phyloP scores from a whole-genome alignment of 2,797 vertebrate species.

The Cossypha niveicapilla region DNA sequence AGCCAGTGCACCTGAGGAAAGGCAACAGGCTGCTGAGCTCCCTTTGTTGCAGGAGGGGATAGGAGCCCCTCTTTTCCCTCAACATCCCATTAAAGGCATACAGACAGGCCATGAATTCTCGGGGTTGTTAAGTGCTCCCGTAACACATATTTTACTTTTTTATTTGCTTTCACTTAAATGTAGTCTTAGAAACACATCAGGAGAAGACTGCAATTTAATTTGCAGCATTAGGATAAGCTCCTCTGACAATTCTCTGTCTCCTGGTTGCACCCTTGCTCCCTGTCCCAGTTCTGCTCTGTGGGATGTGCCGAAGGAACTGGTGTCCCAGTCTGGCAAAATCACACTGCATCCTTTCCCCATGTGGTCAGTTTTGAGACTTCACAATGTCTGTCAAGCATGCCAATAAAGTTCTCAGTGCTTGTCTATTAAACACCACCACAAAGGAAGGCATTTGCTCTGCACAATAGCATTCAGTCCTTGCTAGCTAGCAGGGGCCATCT shows the following conservation, averaged over 20 bases:
- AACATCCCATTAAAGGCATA: neutral
- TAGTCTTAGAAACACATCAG: neutral
- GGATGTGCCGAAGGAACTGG: neutral
- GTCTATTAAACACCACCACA: neutral
- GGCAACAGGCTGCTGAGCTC: neutral
- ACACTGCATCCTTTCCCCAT: neutral
- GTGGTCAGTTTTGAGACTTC: neutral
- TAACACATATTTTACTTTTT: neutral
- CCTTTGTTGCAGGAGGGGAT: neutral
- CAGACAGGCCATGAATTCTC: neutral
- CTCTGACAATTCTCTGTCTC: neutral
- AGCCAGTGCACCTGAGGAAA: neutral
- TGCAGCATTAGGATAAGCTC: neutral
- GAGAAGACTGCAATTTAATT: neutral
- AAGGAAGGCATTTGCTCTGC: neutral
- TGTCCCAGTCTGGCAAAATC: neutral
- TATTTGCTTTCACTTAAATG: neutral
- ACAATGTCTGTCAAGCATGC: neutral
- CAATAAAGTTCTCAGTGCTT: neutral
- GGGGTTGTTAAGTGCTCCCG: neutral
- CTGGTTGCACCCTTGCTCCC: accelerated
- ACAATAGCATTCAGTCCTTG: neutral
- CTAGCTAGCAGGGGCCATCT: neutral
- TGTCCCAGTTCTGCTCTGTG: neutral
- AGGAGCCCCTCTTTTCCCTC: neutral